Conservation (phyloP, 2,888 invertebrate species). For the Rhopalosiphum nymphaeae region DNA sequence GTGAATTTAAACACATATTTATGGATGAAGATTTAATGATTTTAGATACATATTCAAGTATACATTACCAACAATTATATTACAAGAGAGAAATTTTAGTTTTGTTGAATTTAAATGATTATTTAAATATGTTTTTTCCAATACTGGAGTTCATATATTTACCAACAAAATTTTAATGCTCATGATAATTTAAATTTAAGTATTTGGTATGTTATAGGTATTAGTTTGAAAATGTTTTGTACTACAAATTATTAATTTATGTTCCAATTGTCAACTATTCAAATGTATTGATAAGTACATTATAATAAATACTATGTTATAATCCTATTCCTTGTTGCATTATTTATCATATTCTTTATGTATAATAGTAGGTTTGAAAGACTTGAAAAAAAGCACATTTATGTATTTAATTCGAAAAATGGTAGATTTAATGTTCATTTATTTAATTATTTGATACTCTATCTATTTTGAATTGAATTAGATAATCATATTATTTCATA, state of each 20-base stretch:
- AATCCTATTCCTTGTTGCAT: not conserved
- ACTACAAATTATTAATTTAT: not conserved
- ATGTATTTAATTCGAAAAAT: not conserved
- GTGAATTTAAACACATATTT: slow-evolving; percentile 48
- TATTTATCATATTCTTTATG: not conserved
- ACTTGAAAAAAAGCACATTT: not conserved
- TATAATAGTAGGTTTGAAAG: not conserved
- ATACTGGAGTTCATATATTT: slow-evolving; percentile 15
- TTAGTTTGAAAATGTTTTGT: not conserved
- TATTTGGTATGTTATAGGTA: not conserved
- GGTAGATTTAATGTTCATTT: not conserved
- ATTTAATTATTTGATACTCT: not conserved
- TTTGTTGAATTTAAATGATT: slow-evolving; percentile 24
- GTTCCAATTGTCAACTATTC: not conserved
- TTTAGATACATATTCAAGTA: slow-evolving; percentile 47
- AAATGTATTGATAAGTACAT: not conserved
- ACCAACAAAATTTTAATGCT: not conserved
- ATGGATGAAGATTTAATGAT: slow-evolving; percentile 44
- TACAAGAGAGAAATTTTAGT: slow-evolving; percentile 59
- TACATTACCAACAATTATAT: slow-evolving; percentile 42
- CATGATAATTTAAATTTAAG: not conserved
- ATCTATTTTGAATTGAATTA: not conserved
- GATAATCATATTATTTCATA: not conserved
- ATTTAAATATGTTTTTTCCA: slow-evolving; percentile 40
- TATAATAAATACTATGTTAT: not conserved